A percentile compares a stretch with the other conserved stretches of the same genome.
phyloP scores from a whole-genome alignment of 2,113 vertebrate genomes.

The Carassius auratus region DNA sequence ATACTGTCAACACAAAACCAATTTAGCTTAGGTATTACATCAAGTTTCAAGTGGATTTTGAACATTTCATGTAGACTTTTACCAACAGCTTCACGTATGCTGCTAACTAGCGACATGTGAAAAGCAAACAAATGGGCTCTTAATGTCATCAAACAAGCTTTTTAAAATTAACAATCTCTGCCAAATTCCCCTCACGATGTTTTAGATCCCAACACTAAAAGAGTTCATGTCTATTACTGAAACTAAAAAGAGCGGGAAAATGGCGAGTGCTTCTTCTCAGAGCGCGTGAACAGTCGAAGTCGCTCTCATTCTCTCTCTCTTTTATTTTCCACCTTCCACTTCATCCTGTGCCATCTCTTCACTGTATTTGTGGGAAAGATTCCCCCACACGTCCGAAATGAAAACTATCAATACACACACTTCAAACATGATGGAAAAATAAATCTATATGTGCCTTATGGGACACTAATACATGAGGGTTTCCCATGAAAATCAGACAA shows the following conservation, averaged over 20 bases:
- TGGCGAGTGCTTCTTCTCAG: neutral
- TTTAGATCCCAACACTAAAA: constrained; percentile 27
- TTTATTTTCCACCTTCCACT: constrained; percentile 34
- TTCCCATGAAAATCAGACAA: neutral
- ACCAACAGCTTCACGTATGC: neutral
- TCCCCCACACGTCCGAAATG: constrained; percentile 44
- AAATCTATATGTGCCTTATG: constrained; percentile 10
- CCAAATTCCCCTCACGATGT: neutral
- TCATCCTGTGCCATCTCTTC: neutral
- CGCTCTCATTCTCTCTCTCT: neutral
- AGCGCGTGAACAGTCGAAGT: neutral
- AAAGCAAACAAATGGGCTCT: neutral
- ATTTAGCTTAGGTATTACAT: neutral
- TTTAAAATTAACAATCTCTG: neutral
- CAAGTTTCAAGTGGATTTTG: neutral
- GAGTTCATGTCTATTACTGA: neutral
- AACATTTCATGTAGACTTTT: neutral
- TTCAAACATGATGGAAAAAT: constrained; percentile 28
- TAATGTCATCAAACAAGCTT: neutral
- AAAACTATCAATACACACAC: constrained; percentile 9
- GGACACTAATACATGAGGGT: neutral
- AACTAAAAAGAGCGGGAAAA: neutral
- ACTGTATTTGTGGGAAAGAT: constrained; percentile 37
- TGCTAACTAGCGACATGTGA: neutral
- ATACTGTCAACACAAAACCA: neutral